Evolutionary conservation across 2,888 invertebrate genomes (phyloP).

Genomic region (Drosophila setosimentum): DNA sequence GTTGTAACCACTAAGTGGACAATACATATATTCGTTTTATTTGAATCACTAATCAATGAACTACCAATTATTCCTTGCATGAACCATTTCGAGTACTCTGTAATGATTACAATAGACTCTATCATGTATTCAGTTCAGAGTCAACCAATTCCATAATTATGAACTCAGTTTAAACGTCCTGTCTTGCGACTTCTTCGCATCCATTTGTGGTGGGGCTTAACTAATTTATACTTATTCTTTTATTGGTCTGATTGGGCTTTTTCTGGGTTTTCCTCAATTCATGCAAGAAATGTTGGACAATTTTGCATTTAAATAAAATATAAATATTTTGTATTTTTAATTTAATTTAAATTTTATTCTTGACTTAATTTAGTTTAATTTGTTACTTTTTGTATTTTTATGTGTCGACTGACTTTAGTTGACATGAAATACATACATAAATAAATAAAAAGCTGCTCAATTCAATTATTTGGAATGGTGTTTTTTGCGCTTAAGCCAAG

Average conservation of each 20-base stretch:
- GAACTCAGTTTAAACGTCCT: neutral
- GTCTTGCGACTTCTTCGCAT: no score
- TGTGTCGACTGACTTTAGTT: neutral
- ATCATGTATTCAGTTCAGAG: neutral
- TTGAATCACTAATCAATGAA: neutral
- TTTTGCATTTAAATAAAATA: neutral
- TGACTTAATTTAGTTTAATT: neutral
- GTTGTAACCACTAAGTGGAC: no score
- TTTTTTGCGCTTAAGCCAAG: neutral
- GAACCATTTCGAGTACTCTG: neutral
- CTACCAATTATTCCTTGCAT: neutral
- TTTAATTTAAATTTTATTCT: neutral
- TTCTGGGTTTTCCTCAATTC: neutral
- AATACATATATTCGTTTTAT: neutral
- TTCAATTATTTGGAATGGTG: neutral
- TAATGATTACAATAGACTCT: neutral
- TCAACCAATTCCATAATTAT: neutral
- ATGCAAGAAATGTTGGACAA: neutral
- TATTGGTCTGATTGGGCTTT: neutral
- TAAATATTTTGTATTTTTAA: neutral
- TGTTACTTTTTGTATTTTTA: neutral
- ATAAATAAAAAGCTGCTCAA: neutral
- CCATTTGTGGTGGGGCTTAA: neutral
- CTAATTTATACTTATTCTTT: neutral
- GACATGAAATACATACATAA: neutral